Evolutionary conservation across 2,113 vertebrate species (phyloP).

Genomic region (Hypomesus transpacificus): DNA sequence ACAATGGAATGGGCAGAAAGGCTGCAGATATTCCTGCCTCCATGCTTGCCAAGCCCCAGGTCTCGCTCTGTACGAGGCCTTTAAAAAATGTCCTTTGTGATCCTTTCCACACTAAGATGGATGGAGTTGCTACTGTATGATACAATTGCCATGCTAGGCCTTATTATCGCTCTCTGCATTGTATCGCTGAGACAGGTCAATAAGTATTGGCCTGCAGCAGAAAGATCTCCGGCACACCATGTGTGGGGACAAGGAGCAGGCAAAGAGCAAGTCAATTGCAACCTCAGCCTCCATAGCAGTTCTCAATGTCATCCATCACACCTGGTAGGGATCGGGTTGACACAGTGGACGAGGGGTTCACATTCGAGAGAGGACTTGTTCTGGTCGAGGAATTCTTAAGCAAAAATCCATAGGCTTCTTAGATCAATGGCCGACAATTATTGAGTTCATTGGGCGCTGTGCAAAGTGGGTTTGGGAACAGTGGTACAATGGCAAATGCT

Average conservation of each 20-base stretch:
- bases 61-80: no score
- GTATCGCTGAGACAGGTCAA: background rate
- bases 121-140: background rate
- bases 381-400: constrained; percentile 50
- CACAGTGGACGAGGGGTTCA: constrained; percentile 25
- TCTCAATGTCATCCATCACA: background rate
- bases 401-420: constrained; percentile 28
- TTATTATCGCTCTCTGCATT: constrained; percentile 3
- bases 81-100: no score
- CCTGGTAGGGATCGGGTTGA: background rate
- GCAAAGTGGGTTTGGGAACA: background rate
- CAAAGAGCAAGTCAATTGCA: constrained; percentile 2
- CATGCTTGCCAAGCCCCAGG: no score
- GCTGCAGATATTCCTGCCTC: no score
- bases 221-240: background rate
- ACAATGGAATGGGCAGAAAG: no score
- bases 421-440: constrained; percentile 46
- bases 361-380: constrained; percentile 27
- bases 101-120: background rate
- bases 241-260: constrained; percentile 4
- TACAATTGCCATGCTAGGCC: background rate
- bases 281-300: background rate
- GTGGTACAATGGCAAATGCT: constrained; percentile 41
- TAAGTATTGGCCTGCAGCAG: background rate
- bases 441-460: constrained; percentile 41